These are phyloP conservation scores for Acleris sparsana DNA, from an alignment of 2,888 invertebrate species.

Conservation along the genomic window DNA sequence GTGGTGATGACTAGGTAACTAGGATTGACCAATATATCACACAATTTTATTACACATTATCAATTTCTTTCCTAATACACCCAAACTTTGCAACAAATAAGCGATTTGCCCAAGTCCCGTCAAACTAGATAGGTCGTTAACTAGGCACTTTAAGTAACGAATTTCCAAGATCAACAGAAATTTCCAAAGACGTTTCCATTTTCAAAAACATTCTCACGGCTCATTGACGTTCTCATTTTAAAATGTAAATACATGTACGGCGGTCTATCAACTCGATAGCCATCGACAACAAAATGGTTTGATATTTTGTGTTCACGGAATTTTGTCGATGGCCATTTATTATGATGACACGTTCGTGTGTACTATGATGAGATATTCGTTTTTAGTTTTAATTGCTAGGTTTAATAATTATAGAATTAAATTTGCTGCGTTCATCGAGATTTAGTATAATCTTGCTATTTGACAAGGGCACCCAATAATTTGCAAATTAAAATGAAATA, in stretches of 20 bases:
- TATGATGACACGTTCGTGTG: conserved; percentile 14
- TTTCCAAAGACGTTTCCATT: conserved; percentile 2
- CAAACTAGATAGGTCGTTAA: too few relatives aligned
- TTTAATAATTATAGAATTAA: neutral
- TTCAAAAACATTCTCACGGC: conserved; percentile 7
- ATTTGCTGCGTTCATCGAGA: neutral
- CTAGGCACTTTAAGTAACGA: too few relatives aligned
- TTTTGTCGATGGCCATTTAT: conserved; percentile 16
- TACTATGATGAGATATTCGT: conserved; percentile 8
- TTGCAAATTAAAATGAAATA: too few relatives aligned
- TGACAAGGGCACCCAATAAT: too few relatives aligned
- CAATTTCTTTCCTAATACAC: too few relatives aligned
- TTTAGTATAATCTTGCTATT: neutral
- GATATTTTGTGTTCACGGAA: conserved; percentile 15
- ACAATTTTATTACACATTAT: too few relatives aligned
- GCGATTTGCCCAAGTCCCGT: too few relatives aligned
- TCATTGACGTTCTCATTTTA: conserved; percentile 38
- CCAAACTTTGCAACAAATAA: too few relatives aligned
- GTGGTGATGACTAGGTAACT: too few relatives aligned
- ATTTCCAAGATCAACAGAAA: neutral
- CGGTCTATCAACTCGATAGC: conserved; percentile 47
- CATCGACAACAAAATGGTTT: conserved; percentile 41
- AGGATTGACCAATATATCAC: too few relatives aligned
- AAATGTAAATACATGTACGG: conserved; percentile 45
- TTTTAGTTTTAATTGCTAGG: conserved; percentile 7